Evolutionary conservation across 1,140 invertebrate species (phyloP).

Genomic region (Drosophila azteca): DNA sequence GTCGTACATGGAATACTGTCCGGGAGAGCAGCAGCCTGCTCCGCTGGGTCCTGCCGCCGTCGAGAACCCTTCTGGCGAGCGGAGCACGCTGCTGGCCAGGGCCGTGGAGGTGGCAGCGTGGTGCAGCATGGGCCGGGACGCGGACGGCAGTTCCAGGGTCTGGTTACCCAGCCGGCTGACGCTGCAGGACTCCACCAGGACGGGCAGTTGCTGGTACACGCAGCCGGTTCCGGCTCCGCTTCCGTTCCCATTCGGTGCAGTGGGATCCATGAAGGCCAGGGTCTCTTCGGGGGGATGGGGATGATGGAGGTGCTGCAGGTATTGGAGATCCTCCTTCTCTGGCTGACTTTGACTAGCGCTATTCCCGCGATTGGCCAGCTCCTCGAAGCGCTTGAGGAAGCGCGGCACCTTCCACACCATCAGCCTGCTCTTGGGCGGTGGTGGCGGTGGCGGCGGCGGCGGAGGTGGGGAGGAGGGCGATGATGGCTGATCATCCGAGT

Average conservation of each 20-base stretch:
- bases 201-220: slow-evolving; percentile 87
- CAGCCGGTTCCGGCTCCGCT: slow-evolving; percentile 62
- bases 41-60: slow-evolving; percentile 22
- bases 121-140: slow-evolving; percentile 52
- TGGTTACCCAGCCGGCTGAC: slow-evolving; percentile 40
- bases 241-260: slow-evolving; percentile 50
- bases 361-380: slow-evolving; percentile 55
- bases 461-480: slow-evolving; percentile 6
- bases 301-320: slow-evolving; percentile 18
- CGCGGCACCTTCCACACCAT: slow-evolving; percentile 87
- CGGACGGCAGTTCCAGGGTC: slow-evolving; percentile 71
- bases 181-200: slow-evolving; percentile 86
- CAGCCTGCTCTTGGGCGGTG: slow-evolving; percentile 85
- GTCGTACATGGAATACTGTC: slow-evolving; percentile 80
- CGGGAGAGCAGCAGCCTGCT: slow-evolving; percentile 72
- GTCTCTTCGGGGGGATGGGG: slow-evolving; percentile 49
- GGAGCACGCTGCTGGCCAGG: slow-evolving; percentile 55
- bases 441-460: slow-evolving; percentile 55
- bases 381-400: slow-evolving; percentile 86
- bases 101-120: slow-evolving; percentile 71
- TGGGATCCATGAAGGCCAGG: slow-evolving; percentile 64
- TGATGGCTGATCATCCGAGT: slow-evolving; percentile 88
- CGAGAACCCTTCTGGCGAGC: slow-evolving; percentile 52
- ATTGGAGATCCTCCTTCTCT: slow-evolving; percentile 10
- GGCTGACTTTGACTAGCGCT: background rate